These are phyloP conservation scores for Hypena proboscidalis DNA, from an alignment of 2,888 invertebrate genomes.

Conservation along the genomic window DNA sequence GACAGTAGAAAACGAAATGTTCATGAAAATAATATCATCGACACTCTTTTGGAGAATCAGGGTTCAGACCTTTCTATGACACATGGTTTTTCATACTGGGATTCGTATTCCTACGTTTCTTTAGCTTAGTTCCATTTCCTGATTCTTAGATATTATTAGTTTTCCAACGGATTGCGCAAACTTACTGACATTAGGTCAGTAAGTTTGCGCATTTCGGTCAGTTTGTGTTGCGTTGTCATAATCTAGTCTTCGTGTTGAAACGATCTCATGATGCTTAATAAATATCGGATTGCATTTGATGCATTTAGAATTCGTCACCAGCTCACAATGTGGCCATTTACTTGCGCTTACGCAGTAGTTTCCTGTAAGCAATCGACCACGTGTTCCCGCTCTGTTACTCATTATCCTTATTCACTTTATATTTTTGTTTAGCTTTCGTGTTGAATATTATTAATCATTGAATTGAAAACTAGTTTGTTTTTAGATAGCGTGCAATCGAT, in stretches of 20 bases:
- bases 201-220: too few species aligned
- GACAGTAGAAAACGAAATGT: too few species aligned
- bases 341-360: conserved; percentile 55
- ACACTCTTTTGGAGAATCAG: too few species aligned
- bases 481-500: conserved; percentile 4
- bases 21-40: too few species aligned
- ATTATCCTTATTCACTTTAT: conserved; percentile 50
- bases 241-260: conserved; percentile 12
- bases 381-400: conserved; percentile 53
- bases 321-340: conserved; percentile 40
- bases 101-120: conserved; percentile 15
- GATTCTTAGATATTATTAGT: conserved; percentile 30
- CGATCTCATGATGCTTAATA: conserved; percentile 21
- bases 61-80: too few species aligned
- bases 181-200: conserved; percentile 7
- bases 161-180: conserved; percentile 27
- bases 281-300: conserved; percentile 38
- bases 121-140: conserved; percentile 24
- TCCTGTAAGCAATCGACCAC: conserved; percentile 57
- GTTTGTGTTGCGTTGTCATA: conserved; percentile 2
- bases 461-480: too few species aligned
- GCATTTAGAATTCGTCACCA: conserved; percentile 38
- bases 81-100: conserved; percentile 15
- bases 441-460: too few species aligned
- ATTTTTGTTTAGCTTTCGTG: conserved; percentile 34